Evolutionary conservation across 1,140 invertebrate genomes (phyloP).

Genomic region (Himalopsyche phryganea): DNA sequence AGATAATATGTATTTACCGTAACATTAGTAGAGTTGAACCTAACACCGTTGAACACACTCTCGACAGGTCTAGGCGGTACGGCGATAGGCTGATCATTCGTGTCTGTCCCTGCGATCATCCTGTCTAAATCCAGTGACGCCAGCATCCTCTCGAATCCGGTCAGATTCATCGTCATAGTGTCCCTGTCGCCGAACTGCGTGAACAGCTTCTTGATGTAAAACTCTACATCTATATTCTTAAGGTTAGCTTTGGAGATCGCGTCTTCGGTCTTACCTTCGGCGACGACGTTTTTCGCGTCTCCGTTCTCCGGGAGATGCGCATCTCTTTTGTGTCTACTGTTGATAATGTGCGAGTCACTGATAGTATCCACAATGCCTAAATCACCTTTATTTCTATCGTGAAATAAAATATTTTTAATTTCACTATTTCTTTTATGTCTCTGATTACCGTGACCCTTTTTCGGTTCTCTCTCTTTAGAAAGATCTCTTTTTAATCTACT

Average conservation of each 20-base stretch:
- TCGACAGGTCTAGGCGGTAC: slow-evolving; percentile 18
- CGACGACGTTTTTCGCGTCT: not conserved
- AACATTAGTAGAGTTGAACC: slow-evolving; percentile 44
- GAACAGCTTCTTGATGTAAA: slow-evolving; percentile 53
- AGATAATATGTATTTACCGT: slow-evolving; percentile 42
- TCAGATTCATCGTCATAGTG: slow-evolving; percentile 58
- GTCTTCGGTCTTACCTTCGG: not conserved
- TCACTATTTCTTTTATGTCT: no score
- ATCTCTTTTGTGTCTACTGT: slow-evolving; percentile 11
- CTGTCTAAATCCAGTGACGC: slow-evolving; percentile 58
- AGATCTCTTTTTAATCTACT: no score
- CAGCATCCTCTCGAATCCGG: slow-evolving; percentile 64
- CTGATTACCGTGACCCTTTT: no score
- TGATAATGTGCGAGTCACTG: not conserved
- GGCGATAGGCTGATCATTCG: slow-evolving; percentile 10
- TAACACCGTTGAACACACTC: slow-evolving; percentile 31
- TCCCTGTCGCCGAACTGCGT: slow-evolving; percentile 54
- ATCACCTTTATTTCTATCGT: no score
- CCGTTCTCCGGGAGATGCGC: slow-evolving; percentile 15
- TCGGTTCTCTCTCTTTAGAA: no score
- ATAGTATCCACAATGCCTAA: no score
- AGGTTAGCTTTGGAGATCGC: slow-evolving; percentile 1
- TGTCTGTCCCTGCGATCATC: slow-evolving; percentile 40
- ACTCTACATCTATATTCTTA: slow-evolving; percentile 42
- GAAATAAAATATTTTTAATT: no score